Evolutionary conservation across 2,113 vertebrate genomes (phyloP), one percentile per base, ranked within the genome.

Genomic region (Nothobranchius furzeri): DNA sequence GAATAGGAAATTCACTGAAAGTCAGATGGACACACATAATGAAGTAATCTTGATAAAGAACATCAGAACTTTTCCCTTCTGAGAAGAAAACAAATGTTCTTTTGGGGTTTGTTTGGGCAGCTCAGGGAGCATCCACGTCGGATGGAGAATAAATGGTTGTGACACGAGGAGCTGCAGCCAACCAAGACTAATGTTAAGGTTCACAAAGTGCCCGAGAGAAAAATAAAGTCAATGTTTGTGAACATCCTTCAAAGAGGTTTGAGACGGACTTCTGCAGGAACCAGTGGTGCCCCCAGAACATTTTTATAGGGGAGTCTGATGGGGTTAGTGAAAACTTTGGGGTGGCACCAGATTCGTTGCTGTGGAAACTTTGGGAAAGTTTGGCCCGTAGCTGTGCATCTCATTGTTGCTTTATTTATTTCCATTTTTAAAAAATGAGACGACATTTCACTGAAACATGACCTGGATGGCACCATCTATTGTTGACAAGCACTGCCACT

Each of bases 161-260:
- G 88, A 90, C 89, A 80, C 24, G 81, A 84, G 78, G 78, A 79
- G 5, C 68, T 56, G 81, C 84, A 74, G 85, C 68, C 85, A 47
- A 80, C 84, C 83, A 7, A 52, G 66, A 87, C 76, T 89, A 88
- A 91, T 82, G 75, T 73, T 42, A 73, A 83, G 81, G 87, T 87
- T 85, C 82, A 78, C 40, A 7, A 40, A 78, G 80, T 76, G 84
- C 79, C 77, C 82, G 0, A 3, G 69, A 79, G 83, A 72, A 64
- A 70, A 81, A 71, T 76, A 75, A 61, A 80, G 74, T 52, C 20
- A 79, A 65, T 73, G 55, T 49, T 79, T 50, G 37, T 53, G n/a
- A 45, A 56, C 53, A 45, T 36, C 40, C 53, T 53, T 68, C 78
- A 62, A 70, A 64, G 58, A 42, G 70, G 53, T 70, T 69, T 24